Evolutionary conservation across 30 jellyfish, hydroid and myxozoan genomes (phyloP).

Genomic region (Hydractinia echinata): DNA sequence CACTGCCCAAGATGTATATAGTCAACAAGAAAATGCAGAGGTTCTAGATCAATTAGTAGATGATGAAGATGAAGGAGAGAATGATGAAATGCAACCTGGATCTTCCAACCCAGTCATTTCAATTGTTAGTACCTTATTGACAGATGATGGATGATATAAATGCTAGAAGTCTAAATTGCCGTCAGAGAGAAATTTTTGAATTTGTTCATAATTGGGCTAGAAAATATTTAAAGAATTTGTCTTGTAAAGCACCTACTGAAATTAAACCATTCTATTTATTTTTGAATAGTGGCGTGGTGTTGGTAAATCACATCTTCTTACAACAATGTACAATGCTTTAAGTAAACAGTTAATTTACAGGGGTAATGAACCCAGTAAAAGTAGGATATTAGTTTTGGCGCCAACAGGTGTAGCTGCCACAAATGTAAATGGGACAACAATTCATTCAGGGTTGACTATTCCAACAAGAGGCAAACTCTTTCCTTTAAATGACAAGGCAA

Average conservation of each 20-base stretch:
- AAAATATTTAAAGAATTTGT: not conserved
- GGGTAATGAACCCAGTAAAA: conserved; percentile 1
- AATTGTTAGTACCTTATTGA: not conserved
- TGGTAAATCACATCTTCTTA: conserved; percentile 29
- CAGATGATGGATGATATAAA: not conserved
- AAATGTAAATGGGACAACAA: conserved; percentile 32
- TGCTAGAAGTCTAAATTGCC: not conserved
- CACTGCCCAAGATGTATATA: not conserved
- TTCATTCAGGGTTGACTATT: conserved; percentile 27
- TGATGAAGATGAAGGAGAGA: not conserved
- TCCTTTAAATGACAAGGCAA: not conserved
- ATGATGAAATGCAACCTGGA: not conserved
- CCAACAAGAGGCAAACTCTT: conserved; percentile 2
- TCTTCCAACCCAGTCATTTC: not conserved
- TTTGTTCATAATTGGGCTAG: conserved; percentile 1
- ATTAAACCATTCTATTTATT: conserved; percentile 13
- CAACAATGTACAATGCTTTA: conserved; percentile 17
- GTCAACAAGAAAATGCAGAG: not conserved
- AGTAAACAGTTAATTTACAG: conserved; percentile 7
- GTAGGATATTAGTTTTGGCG: conserved; percentile 15
- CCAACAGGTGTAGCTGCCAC: conserved; percentile 37
- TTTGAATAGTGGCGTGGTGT: conserved; percentile 29
- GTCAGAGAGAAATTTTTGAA: not conserved
- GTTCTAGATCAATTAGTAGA: not conserved
- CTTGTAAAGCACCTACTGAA: not conserved